Conservation (phyloP, 1,140 invertebrate genomes). For the Drosophila auraria region DNA sequence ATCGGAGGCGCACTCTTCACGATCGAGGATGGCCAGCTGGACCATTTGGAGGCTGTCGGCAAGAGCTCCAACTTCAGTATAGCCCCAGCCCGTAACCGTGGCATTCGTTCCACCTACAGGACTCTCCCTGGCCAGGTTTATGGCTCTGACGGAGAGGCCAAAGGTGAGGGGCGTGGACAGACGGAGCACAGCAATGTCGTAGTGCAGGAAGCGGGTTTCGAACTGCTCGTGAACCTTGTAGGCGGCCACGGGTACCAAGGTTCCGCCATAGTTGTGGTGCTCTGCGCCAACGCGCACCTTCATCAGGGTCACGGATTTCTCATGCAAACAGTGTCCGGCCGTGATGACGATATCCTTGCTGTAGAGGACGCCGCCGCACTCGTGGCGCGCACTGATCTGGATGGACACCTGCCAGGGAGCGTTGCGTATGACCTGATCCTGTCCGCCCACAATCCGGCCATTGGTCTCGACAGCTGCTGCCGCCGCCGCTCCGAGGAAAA, state of each 20-base stretch:
- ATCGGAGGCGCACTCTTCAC: constrained; percentile 48
- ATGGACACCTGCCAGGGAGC: constrained; percentile 88
- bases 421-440: constrained; percentile 85
- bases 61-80: constrained; percentile 17
- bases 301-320: constrained; percentile 54
- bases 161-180: constrained; percentile 61
- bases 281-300: constrained; percentile 71
- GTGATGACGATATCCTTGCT: constrained; percentile 86
- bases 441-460: constrained; percentile 87
- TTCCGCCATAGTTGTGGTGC: constrained; percentile 56
- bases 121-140: constrained; percentile 57
- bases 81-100: constrained; percentile 75
- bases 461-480: background rate
- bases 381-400: constrained; percentile 85
- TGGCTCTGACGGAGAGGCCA: constrained; percentile 51
- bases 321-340: constrained; percentile 87
- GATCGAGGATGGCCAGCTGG: constrained; percentile 61
- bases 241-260: constrained; percentile 39
- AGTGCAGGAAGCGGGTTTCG: constrained; percentile 56
- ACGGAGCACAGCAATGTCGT: constrained; percentile 86
- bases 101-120: constrained; percentile 48
- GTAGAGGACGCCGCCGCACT: constrained; percentile 87
- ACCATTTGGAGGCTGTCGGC: constrained; percentile 57
- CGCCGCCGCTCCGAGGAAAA: constrained; percentile 6
- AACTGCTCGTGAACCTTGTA: constrained; percentile 49